Percentiles rank a stretch among this genome's conserved stretches.
phyloP scores from a whole-genome alignment of 1,140 invertebrate genomes.

The Aphelenchoides avenae region DNA sequence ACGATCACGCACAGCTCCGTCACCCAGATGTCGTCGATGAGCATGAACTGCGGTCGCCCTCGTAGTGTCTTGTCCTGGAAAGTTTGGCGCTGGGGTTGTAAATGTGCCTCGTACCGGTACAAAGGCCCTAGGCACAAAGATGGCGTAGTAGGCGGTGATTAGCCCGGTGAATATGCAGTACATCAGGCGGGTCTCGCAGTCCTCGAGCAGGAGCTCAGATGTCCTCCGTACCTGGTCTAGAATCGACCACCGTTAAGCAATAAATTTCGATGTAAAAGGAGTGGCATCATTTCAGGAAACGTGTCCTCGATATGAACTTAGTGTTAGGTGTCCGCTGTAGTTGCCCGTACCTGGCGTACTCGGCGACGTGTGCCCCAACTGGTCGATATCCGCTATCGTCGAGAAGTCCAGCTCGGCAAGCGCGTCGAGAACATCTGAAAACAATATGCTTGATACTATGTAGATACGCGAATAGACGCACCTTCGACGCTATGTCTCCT shows the following conservation, averaged over 20 bases:
- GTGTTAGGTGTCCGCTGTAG: no score
- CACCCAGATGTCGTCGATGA: slow-evolving; percentile 79
- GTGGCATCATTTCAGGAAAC: no score
- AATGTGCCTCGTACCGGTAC: slow-evolving; percentile 67
- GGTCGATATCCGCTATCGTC: background rate
- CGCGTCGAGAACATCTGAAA: no score
- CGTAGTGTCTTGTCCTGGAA: slow-evolving; percentile 41
- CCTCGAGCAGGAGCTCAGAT: slow-evolving; percentile 61
- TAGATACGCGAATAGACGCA: background rate
- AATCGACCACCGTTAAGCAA: no score
- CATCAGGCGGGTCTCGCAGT: slow-evolving; percentile 82
- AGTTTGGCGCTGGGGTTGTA: slow-evolving; percentile 7
- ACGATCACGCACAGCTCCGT: slow-evolving; percentile 76
- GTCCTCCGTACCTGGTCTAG: no score
- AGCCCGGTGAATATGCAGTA: slow-evolving; percentile 83
- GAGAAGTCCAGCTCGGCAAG: no score
- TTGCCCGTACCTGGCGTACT: no score
- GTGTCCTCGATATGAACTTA: no score
- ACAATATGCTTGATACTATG: background rate
- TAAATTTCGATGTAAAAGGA: no score
- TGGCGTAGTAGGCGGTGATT: slow-evolving; percentile 81
- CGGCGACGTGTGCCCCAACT: slow-evolving; percentile 2
- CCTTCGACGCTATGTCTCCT: slow-evolving; percentile 9
- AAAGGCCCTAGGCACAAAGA: slow-evolving; percentile 82
- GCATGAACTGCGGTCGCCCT: slow-evolving; percentile 67